Conservation (phyloP, 2,113 vertebrate species). For the Engraulis encrasicolus region DNA sequence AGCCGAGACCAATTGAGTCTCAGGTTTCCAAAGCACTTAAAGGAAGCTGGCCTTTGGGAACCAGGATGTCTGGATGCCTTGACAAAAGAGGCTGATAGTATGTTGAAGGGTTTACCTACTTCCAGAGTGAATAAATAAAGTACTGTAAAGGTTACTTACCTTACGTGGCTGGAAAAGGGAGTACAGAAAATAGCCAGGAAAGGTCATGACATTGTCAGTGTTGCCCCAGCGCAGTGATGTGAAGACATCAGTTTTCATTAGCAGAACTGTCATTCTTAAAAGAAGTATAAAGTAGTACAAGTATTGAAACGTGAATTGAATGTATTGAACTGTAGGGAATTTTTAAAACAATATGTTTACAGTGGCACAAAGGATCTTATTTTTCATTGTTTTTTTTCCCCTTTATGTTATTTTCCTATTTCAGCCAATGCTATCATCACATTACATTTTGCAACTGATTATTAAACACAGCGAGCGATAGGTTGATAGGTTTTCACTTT, state of each 20-base stretch:
- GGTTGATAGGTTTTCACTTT: no score
- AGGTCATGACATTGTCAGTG: background rate
- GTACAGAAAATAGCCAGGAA: background rate
- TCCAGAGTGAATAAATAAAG: background rate
- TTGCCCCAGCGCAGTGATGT: background rate
- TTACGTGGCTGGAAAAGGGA: background rate
- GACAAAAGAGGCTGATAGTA: background rate
- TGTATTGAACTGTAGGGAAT: no score
- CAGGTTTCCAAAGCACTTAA: background rate
- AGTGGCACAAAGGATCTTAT: no score
- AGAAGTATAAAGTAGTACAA: no score
- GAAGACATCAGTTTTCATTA: background rate
- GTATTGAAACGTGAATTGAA: no score
- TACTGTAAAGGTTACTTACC: background rate
- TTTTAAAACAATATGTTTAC: no score
- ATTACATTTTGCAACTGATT: no score
- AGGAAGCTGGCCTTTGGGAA: background rate
- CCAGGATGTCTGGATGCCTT: background rate
- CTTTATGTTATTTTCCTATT: no score
- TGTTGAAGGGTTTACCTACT: slow-evolving; percentile 5
- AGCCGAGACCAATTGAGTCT: background rate
- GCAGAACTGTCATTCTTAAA: background rate
- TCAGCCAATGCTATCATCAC: no score
- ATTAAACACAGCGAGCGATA: no score
- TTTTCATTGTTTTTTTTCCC: no score